Conservation (phyloP, 2,888 invertebrate species). For the Chalcis sispes region DNA sequence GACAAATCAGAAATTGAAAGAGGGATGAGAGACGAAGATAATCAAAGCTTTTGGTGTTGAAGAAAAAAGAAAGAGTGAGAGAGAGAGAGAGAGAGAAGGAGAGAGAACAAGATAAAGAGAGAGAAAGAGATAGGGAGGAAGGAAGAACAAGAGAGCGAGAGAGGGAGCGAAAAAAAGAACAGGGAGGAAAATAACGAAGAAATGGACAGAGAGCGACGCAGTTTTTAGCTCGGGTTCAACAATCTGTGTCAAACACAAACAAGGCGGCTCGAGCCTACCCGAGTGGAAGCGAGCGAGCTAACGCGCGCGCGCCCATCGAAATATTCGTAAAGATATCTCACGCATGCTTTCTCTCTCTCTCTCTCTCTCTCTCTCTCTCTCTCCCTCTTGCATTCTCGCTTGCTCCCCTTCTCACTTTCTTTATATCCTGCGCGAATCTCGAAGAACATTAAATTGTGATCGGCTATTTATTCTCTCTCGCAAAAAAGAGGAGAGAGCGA, state of each 20-base stretch:
- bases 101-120: slow-evolving; percentile 31
- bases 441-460: not conserved
- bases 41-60: slow-evolving; percentile 16
- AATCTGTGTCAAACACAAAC: slow-evolving; percentile 68
- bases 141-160: slow-evolving; percentile 24
- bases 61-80: not conserved
- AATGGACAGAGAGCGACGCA: slow-evolving; percentile 49
- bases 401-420: not conserved
- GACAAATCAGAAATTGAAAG: slow-evolving; percentile 18
- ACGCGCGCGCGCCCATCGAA: slow-evolving; percentile 57
- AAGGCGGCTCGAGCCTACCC: slow-evolving; percentile 54
- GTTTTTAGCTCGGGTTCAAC: slow-evolving; percentile 66
- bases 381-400: not conserved
- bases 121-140: slow-evolving; percentile 43
- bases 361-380: slow-evolving; percentile 49
- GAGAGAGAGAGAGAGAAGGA: slow-evolving; percentile 9
- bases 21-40: slow-evolving; percentile 37
- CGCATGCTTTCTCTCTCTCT: slow-evolving; percentile 31
- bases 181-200: slow-evolving; percentile 49
- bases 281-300: slow-evolving; percentile 6
- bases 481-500: not conserved
- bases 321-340: slow-evolving; percentile 42
- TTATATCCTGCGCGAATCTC: slow-evolving; percentile 22
- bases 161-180: slow-evolving; percentile 44
- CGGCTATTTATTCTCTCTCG: not conserved